These are phyloP conservation scores for Pseudonaja textilis DNA, from an alignment of 2,113 vertebrate genomes.

Conservation along the genomic window DNA sequence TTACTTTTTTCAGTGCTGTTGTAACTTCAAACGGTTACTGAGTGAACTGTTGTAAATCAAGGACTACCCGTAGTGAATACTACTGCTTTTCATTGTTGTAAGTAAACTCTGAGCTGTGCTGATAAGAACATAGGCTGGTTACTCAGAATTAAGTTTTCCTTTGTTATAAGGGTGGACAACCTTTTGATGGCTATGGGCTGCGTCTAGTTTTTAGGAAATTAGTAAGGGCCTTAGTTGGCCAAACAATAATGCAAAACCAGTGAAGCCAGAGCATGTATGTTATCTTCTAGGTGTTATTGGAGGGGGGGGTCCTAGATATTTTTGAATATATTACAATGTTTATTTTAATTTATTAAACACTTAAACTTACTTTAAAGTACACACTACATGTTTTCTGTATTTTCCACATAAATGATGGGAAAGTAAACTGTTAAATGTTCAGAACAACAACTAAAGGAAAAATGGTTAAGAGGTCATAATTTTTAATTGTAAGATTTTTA, in stretches of 20 bases:
- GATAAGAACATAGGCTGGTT: neutral
- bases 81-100: neutral
- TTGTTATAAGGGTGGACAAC: neutral
- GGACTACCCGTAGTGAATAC: neutral
- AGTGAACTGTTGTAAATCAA: too few relatives aligned
- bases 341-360: neutral
- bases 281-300: neutral
- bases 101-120: neutral
- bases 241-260: neutral
- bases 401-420: neutral
- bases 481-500: neutral
- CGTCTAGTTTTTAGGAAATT: neutral
- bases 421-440: neutral
- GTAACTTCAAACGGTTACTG: too few relatives aligned
- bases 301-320: neutral
- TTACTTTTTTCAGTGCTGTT: too few relatives aligned
- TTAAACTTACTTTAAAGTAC: neutral
- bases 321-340: neutral
- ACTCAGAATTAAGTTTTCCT: neutral
- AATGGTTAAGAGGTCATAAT: neutral
- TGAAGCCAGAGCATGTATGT: neutral
- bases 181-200: neutral
- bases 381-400: neutral
- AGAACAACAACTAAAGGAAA: neutral
- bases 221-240: neutral